Percentiles rank a stretch among this genome's conserved stretches.
phyloP scores from a whole-genome alignment of 2,888 invertebrate genomes.

The Leucophenga maculata region DNA sequence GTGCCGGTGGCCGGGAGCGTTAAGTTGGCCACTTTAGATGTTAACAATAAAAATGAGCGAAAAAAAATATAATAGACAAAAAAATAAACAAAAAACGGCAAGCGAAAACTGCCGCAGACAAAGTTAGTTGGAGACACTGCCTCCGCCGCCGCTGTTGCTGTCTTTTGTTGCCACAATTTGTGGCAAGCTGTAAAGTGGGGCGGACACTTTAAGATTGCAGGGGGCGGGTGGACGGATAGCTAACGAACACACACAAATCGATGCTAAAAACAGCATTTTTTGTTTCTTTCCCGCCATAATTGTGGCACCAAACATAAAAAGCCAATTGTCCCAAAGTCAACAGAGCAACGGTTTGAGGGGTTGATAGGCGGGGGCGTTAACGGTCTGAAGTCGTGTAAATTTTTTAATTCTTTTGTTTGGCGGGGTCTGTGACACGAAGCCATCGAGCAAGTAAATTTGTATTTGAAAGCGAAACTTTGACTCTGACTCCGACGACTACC shows the following conservation, averaged over 20 bases:
- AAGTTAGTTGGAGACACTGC: conserved; percentile 14
- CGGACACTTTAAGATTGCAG: neutral
- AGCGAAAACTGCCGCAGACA: conserved; percentile 23
- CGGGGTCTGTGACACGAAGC: neutral
- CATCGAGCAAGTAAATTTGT: neutral
- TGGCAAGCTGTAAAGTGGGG: conserved; percentile 2
- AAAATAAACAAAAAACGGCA: neutral
- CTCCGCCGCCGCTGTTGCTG: neutral
- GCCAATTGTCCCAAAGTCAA: neutral
- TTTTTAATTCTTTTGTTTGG: conserved; percentile 19
- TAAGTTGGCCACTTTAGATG: neutral
- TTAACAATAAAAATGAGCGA: neutral
- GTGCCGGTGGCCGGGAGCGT: neutral
- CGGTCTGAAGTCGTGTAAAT: neutral
- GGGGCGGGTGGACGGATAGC: conserved; percentile 36
- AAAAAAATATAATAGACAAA: neutral
- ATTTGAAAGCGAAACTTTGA: neutral
- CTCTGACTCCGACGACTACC: neutral
- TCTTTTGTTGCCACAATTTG: neutral
- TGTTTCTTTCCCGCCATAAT: neutral
- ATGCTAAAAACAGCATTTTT: conserved; percentile 49
- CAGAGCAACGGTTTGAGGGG: no score
- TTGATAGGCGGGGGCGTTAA: no score
- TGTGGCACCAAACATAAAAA: neutral
- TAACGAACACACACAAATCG: conserved; percentile 48